These are phyloP conservation scores for Stenichneumon culpator DNA, from an alignment of 2,888 invertebrate genomes.

Conservation along the genomic window DNA sequence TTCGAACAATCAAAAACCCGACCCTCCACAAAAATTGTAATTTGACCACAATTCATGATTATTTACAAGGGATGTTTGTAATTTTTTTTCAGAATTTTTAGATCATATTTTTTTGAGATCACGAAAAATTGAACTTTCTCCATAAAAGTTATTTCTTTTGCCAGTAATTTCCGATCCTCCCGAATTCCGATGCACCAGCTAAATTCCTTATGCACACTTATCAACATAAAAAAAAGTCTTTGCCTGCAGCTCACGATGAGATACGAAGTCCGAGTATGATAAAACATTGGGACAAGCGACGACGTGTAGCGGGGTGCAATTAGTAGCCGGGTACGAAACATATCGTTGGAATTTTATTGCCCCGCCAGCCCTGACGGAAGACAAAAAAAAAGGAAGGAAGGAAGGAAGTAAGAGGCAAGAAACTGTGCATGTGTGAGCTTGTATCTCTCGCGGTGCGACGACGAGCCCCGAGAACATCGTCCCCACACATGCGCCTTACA, in stretches of 20 bases:
- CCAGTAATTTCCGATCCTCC: conserved; percentile 16
- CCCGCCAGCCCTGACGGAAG: conserved; percentile 38
- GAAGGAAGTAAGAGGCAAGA: conserved; percentile 29
- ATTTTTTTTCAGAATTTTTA: too few relatives aligned
- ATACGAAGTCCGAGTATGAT: conserved; percentile 16
- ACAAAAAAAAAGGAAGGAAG: conserved; percentile 33
- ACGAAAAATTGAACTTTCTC: too few relatives aligned
- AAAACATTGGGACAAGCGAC: conserved; percentile 49
- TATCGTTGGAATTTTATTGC: conserved; percentile 62
- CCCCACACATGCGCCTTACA: neutral
- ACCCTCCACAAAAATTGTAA: too few relatives aligned
- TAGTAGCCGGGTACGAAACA: conserved; percentile 60
- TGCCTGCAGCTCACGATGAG: conserved; percentile 29
- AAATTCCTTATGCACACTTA: conserved; percentile 4
- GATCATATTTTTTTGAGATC: too few relatives aligned
- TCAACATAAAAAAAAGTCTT: neutral
- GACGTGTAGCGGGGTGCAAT: conserved; percentile 58
- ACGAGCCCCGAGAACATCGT: conserved; percentile 1
- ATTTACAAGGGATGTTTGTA: too few relatives aligned
- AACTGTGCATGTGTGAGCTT: conserved; percentile 41
- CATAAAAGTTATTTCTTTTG: too few relatives aligned
- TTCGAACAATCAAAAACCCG: too few relatives aligned
- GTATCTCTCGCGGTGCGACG: conserved; percentile 28
- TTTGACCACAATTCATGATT: too few relatives aligned
- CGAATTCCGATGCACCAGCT: conserved; percentile 2